phyloP scores from a whole-genome alignment of 1,140 invertebrate species.

The Drosophila mauritiana region DNA sequence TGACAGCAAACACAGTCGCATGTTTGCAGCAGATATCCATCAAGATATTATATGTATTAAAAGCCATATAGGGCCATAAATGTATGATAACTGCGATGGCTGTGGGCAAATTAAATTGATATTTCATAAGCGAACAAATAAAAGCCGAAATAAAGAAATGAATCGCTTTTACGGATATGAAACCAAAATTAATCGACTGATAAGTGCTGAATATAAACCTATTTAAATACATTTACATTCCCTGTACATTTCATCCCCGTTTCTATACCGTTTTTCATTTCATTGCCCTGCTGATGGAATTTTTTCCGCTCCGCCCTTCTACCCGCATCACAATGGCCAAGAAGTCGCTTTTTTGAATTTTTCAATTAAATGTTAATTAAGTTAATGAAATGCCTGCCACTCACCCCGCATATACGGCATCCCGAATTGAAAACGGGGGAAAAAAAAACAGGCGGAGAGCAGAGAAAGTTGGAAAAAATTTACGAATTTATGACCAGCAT shows the following conservation, averaged over 20 bases:
- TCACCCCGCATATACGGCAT: constrained; percentile 2
- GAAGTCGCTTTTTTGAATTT: constrained; percentile 37
- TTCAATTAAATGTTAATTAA: constrained; percentile 76
- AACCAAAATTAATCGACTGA: constrained; percentile 40
- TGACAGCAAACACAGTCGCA: not conserved
- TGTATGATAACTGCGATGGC: constrained; percentile 25
- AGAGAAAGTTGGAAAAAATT: constrained; percentile 12
- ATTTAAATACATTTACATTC: not conserved
- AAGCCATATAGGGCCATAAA: constrained; percentile 2
- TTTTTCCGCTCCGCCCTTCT: not conserved
- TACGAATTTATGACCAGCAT: constrained; percentile 21
- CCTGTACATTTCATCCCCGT: not conserved
- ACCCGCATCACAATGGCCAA: constrained; percentile 8
- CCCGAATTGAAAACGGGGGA: not conserved
- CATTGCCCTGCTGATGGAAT: constrained; percentile 10
- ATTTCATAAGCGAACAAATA: constrained; percentile 13
- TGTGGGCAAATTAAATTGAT: constrained; percentile 21
- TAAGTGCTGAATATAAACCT: constrained; percentile 8
- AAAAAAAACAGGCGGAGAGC: not conserved
- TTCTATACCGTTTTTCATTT: constrained; percentile 11
- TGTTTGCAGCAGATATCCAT: constrained; percentile 6
- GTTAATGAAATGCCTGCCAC: constrained; percentile 63
- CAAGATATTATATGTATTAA: not conserved
- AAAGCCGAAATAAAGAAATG: constrained; percentile 23
- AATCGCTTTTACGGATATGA: constrained; percentile 12